Conservation (phyloP, 2,797 vertebrate species). For the Octomys mimax region DNA sequence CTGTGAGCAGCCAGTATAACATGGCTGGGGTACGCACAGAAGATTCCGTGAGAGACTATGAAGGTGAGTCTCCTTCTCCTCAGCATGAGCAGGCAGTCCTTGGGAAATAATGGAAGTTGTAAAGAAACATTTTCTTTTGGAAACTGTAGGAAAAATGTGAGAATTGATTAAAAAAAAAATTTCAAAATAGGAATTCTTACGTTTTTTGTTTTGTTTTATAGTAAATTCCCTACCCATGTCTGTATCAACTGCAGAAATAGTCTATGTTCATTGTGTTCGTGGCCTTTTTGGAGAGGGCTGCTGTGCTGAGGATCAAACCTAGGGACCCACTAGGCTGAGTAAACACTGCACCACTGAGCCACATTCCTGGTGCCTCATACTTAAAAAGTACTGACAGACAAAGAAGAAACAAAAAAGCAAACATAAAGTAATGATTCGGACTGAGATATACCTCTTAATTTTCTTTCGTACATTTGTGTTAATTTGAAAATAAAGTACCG, state of each 20-base stretch:
- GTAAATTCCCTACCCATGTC: not conserved
- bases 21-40: conserved; percentile 98
- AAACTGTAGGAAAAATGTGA: conserved; percentile 3
- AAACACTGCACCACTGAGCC: not conserved
- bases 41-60: conserved; percentile 90
- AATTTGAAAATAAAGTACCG: not conserved
- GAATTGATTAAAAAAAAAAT: not conserved
- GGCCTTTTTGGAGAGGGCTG: not conserved
- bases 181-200: not conserved
- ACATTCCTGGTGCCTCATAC: not conserved
- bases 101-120: not conserved
- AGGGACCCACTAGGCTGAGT: not conserved
- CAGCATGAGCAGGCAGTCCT: not conserved
- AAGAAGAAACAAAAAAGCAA: conserved; percentile 33
- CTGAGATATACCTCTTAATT: not conserved
- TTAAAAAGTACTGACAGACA: not conserved
- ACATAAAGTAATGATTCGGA: not conserved
- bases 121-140: not conserved
- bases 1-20: conserved; percentile 94
- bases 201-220: not conserved
- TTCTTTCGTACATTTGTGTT: not conserved
- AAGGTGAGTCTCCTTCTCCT: conserved; percentile 89
- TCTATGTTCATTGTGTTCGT: not conserved
- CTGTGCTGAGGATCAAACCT: not conserved
- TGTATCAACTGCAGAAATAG: not conserved